Base-by-base conservation (phyloP, 2,888 invertebrate genomes). In the Mesorhabditis belari region DNA sequence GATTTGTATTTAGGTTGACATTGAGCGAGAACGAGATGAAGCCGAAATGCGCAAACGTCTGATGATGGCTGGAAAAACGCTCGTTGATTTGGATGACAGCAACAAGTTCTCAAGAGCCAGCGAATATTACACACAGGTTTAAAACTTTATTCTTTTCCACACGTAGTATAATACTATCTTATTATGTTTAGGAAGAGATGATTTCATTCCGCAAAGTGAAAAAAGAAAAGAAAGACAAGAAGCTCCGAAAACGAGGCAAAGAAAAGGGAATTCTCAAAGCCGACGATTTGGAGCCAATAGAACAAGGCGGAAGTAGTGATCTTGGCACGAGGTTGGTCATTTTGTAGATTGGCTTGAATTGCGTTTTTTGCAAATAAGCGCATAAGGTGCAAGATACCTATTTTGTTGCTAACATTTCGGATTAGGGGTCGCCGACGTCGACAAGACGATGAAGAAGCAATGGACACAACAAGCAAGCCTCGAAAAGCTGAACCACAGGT, bases 101-200 rank as follows among this genome's bases (percentile, higher is more conserved):
- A 53, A 70, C 21, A 77, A 75, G 64, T 75, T 67, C 66, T 65
- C 88, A 29, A 87, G 91, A 21, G 94, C 93, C 2, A 87, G 88
- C 9, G 95, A 98, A 83, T 96, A 92, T 83, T 88, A 88, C 80
- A 89, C 89, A 61, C 73, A 77, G 62, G 62, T 61, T 17, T 3
- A 28, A 2, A 6, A 12, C 6, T 50, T 23, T 24, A 55, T 17
- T 5, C 23, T 50, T n/a, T 23, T 4, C 28, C 6, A 19, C 35
- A 26, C n/a, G 23, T 5, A 29, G 19, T 23, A 59, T 54, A 19
- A 5, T 59, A 3, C 17, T 54, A 24, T 51, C 21, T 26, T 26
- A 28, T 51, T 23, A 24, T 12, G 25, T 59, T 57, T 35, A 88
- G 70, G 88, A 88, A 66, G 95, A 95, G 84, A 84, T 93, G 80